Evolutionary conservation across 2,888 invertebrate species (phyloP), one percentile per base, ranked within the genome.

Genomic region (Hirtodrosophila alboralis): DNA sequence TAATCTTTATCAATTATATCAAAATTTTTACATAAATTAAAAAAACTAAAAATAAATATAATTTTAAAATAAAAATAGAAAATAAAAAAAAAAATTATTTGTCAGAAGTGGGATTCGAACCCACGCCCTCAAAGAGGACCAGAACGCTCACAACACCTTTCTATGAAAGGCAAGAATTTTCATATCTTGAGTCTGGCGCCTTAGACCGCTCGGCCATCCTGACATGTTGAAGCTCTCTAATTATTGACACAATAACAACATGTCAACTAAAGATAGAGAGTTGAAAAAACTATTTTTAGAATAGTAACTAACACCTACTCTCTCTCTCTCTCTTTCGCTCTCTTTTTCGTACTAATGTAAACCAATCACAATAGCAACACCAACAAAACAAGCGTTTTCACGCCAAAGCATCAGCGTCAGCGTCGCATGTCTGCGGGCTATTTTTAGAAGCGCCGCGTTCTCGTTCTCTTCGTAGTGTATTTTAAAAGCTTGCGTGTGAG

Each of bases 111-210:
- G 89, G 88, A 89, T 86, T 88, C 79, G 88, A 89, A 89, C 89
- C 88, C 87, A 88, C 88, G 87, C 89, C 88, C 88, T 87, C 89
- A 89, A 81, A 88, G 88, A 89, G 89, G 88, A 88, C 89, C 88
- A 88, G 89, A 89, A 89, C 78, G 81, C 89, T 87, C 87, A 69
- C 18, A 3, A 45, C 26, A 64, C 79, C 75, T 56, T 52, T 71
- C 65, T 75, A 12, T 5, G 75, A 84, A 75, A 73, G 64, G 81
- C 64, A 84, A 80, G 75, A 73, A 40, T 45, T 3, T 52, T 10
- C 16, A 0, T 13, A 23, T 76, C 83, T 87, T 87, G 87, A 87
- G 86, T 87, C 87, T 87, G 88, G 88, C 88, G 88, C 88, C 88
- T 88, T 88, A 87, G 87, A 88, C 88, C 87, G 88, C 89, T 88